Percentiles rank a stretch among this genome's conserved stretches.
phyloP scores from a whole-genome alignment of 2,113 vertebrate species.

The Neogobius melanostomus region DNA sequence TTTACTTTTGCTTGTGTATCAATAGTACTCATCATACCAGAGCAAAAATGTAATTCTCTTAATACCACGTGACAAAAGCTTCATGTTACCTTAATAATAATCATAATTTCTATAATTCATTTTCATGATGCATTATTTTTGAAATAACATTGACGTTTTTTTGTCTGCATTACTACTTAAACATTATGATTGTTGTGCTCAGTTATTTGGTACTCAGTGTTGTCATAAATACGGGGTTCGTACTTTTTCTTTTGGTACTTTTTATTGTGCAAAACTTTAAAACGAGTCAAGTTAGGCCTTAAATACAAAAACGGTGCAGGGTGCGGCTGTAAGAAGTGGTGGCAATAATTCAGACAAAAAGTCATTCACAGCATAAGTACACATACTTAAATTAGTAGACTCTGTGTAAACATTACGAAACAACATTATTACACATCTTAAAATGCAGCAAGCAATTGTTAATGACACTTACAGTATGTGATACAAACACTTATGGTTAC shows the following conservation, averaged over 20 bases:
- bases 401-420: background rate
- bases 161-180: too few species aligned
- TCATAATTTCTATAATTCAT: too few species aligned
- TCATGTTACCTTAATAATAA: too few species aligned
- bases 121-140: too few species aligned
- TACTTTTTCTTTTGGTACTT: background rate
- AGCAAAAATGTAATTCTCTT: too few species aligned
- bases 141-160: too few species aligned
- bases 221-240: background rate
- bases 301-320: conserved; percentile 25
- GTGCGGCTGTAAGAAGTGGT: conserved; percentile 14
- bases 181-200: too few species aligned
- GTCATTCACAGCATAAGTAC: conserved; percentile 9
- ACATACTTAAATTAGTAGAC: background rate
- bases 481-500: too few species aligned
- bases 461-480: background rate
- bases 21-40: too few species aligned
- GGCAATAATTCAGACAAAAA: conserved; percentile 8
- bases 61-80: too few species aligned
- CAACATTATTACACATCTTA: background rate
- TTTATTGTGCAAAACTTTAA: conserved; percentile 53
- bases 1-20: too few species aligned
- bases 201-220: too few species aligned
- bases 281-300: background rate
- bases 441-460: background rate